Percentiles rank a stretch among this genome's conserved stretches.
Evolutionary conservation across 2,888 invertebrate genomes (phyloP).

Genomic region (Nudaria mundana): DNA sequence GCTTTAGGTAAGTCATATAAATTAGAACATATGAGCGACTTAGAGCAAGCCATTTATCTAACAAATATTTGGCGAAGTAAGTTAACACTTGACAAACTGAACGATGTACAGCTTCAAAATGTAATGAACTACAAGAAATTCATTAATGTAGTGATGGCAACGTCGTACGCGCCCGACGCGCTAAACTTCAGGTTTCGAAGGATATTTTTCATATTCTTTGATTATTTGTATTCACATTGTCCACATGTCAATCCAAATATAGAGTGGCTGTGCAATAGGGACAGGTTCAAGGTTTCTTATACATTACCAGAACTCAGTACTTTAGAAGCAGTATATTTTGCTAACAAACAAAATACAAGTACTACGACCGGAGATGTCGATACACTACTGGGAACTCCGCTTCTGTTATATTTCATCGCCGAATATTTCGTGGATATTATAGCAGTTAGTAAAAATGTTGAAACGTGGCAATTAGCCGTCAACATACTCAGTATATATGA

Average conservation of each 20-base stretch:
- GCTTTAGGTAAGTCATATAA: conserved; percentile 11
- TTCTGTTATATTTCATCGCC: conserved; percentile 17
- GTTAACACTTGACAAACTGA: conserved; percentile 7
- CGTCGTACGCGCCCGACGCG: not conserved
- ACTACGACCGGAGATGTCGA: not conserved
- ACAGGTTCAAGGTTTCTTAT: not conserved
- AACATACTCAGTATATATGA: conserved; percentile 15
- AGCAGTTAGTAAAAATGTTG: not conserved
- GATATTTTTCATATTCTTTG: conserved; percentile 4
- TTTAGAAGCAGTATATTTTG: not conserved
- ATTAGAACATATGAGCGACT: conserved; percentile 7
- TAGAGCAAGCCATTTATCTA: conserved; percentile 15
- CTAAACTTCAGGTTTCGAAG: not conserved
- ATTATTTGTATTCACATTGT: not conserved
- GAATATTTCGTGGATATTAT: conserved; percentile 13
- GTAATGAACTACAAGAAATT: conserved; percentile 1
- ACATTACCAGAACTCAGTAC: not conserved
- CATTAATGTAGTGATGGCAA: not conserved
- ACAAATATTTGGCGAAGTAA: conserved; percentile 9
- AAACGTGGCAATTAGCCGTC: conserved; percentile 9
- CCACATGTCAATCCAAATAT: not conserved
- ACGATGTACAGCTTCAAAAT: conserved; percentile 9
- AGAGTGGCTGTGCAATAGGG: not conserved
- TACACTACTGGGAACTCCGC: conserved; percentile 8
- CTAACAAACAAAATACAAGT: not conserved